Percentiles rank a stretch among this genome's conserved stretches.
These are phyloP conservation scores for Leucoptera coffeella DNA, from an alignment of 2,888 invertebrate species.

Conservation along the genomic window DNA sequence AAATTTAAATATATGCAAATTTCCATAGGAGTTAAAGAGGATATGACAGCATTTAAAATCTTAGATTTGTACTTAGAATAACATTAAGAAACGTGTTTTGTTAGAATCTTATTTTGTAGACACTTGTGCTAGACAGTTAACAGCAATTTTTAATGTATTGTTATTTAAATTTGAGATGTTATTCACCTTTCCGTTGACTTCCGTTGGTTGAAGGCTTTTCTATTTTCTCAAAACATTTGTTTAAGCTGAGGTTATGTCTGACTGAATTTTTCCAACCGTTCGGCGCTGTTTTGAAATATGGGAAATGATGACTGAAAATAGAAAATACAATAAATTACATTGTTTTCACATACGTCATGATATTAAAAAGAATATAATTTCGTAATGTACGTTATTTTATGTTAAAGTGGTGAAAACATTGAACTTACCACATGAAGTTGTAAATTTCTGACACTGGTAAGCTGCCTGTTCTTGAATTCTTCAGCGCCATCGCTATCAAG, in stretches of 20 bases:
- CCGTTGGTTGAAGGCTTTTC: constrained; percentile 89
- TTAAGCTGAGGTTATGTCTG: constrained; percentile 91
- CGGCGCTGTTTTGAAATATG: constrained; percentile 97
- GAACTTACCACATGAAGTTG: constrained; percentile 91
- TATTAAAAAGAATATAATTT: not conserved
- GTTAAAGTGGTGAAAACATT: not conserved
- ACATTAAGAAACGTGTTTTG: too few species aligned
- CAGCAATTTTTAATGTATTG: too few species aligned
- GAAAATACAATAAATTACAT: too few species aligned
- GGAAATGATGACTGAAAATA: constrained; percentile 85
- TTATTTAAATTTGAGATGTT: too few species aligned
- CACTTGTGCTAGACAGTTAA: too few species aligned
- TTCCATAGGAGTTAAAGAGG: too few species aligned
- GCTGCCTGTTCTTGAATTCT: constrained; percentile 91
- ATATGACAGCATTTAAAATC: too few species aligned
- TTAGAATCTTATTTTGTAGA: too few species aligned
- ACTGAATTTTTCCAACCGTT: constrained; percentile 99
- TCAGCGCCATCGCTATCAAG: constrained; percentile 94
- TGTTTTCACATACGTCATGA: too few species aligned
- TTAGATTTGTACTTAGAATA: too few species aligned
- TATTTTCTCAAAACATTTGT: constrained; percentile 98
- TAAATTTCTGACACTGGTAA: constrained; percentile 97
- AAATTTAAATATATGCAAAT: too few species aligned
- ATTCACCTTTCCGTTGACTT: constrained; percentile 67
- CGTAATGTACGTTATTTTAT: not conserved